Base-by-base conservation (phyloP, 2,888 invertebrate genomes). In the Drosophila atripex region DNA sequence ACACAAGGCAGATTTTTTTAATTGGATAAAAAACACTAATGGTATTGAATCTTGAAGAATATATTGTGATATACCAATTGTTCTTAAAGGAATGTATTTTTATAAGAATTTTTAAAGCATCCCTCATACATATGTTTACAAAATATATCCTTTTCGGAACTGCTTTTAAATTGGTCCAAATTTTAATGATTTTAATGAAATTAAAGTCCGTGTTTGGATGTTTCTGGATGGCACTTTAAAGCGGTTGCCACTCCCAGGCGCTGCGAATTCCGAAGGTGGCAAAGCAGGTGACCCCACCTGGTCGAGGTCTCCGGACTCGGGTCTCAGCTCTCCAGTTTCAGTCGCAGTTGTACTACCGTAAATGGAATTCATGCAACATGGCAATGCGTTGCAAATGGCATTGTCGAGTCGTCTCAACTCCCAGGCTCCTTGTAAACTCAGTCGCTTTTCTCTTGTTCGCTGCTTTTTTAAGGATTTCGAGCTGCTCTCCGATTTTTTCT, bases 311-410 rank as follows among this genome's bases (percentile, higher is more conserved):
- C 39, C 3, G 21, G 21, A 11, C 43, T 38, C 51, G 16, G 51
- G 51, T 54, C 60, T 47, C 61, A 21, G 16, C 16, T 60, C 68
- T 65, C 68, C 70, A 46, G 41, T 49, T 52, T 47, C 51, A 52
- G 58, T 52, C 46, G 39, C 59, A 61, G 47, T 41, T 56, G 59
- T 39, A 66, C 66, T 65, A 38, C 71, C 72, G 47, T 64, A 71
- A 71, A 71, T 71, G 73, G 56, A 71, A 70, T 70, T 70, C 70
- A 70, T 71, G 70, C 72, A 71, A 61, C 72, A 72, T 70, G 70
- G 70, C 72, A 70, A 70, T 72, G 70, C 70, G 70, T 70, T 70
- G 70, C 53, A 70, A 70, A 70, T 70, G 70, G 70, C 72, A 70
- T 70, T 70, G 70, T 70, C 72, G 71, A 71, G 72, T 70, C 70